These are phyloP conservation scores for Loris lydekkerianus DNA, from an alignment of 2,797 vertebrate species.

Conservation along the genomic window DNA sequence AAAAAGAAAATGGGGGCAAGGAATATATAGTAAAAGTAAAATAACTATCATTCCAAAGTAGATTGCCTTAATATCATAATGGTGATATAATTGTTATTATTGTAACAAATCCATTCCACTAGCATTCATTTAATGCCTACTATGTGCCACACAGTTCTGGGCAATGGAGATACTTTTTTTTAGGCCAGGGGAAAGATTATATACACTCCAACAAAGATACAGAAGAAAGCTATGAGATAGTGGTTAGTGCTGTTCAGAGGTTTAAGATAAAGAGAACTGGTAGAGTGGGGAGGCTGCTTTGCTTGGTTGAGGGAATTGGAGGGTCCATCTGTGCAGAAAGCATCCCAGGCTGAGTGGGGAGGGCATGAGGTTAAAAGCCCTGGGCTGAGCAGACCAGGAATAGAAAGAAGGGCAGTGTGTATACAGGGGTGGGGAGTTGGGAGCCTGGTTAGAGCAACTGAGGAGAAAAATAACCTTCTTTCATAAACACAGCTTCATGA, in stretches of 20 bases:
- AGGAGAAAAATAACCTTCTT: constrained; percentile 36
- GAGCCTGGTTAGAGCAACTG: background rate
- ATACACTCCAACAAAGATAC: background rate
- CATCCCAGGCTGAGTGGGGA: background rate
- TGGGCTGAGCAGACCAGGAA: background rate
- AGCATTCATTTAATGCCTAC: background rate
- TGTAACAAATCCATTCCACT: background rate
- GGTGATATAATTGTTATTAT: background rate
- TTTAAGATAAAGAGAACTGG: background rate
- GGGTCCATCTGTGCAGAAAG: background rate
- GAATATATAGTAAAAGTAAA: constrained; percentile 6
- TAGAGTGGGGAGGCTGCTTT: background rate
- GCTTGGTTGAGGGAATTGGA: background rate
- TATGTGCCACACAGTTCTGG: background rate
- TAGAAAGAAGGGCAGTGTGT: background rate
- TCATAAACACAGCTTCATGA: constrained; percentile 36
- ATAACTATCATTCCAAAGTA: background rate
- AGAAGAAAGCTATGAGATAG: background rate
- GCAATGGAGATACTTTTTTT: background rate
- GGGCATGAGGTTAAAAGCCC: background rate
- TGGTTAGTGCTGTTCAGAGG: background rate
- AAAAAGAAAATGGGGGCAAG: background rate
- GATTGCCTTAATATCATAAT: background rate
- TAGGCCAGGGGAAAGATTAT: background rate
- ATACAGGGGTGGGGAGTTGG: background rate